Conservation (phyloP, 2,113 vertebrate species). For the Halichoerus grypus region DNA sequence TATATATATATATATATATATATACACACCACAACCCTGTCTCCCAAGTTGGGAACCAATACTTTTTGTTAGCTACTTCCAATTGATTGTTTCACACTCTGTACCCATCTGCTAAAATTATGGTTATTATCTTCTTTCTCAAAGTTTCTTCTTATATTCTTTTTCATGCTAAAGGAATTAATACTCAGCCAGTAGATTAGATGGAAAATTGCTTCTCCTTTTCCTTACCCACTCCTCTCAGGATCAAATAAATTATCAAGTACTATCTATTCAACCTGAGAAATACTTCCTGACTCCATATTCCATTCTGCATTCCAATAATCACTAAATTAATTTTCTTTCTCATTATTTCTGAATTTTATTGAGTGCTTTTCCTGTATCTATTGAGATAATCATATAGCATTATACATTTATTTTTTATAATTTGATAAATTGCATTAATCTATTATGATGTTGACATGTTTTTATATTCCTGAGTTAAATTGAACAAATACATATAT, state of each 20-base stretch:
- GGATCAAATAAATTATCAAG: not conserved
- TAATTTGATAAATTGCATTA: not conserved
- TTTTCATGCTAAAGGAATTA: slow-evolving; percentile 29
- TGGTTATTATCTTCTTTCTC: not conserved
- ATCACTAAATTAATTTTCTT: slow-evolving; percentile 40
- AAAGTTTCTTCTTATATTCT: not conserved
- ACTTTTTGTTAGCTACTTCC: not conserved
- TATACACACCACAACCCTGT: not conserved
- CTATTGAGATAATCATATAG: not conserved
- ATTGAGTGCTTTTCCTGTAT: not conserved
- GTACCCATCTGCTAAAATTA: not conserved
- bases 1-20: too few species aligned
- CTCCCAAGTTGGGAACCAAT: not conserved
- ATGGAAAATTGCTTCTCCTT: slow-evolving; percentile 19
- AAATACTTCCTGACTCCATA: slow-evolving; percentile 5
- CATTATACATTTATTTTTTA: not conserved
- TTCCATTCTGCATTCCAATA: slow-evolving; percentile 12
- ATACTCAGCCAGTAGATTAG: not conserved
- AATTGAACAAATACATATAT: not conserved
- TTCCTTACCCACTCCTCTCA: not conserved
- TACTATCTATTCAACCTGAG: not conserved
- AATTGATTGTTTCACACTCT: not conserved
- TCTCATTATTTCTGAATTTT: slow-evolving; percentile 5
- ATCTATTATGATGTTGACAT: not conserved
- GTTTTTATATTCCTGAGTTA: not conserved